These are phyloP conservation scores for Pseudomyrmex sp. DNA, from an alignment of 1,140 invertebrate species.

Conservation along the genomic window DNA sequence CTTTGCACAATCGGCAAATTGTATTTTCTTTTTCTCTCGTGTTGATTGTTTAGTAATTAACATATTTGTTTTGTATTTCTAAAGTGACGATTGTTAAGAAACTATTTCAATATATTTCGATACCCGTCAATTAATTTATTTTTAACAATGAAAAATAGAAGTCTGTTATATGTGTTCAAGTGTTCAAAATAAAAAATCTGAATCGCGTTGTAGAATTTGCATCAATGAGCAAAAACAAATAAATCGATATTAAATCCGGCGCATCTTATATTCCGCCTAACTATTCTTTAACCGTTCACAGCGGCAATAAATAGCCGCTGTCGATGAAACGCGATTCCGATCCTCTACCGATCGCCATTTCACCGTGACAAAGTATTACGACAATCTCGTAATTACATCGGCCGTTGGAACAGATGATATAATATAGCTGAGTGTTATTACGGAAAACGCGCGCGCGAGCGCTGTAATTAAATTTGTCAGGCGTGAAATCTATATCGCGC, in stretches of 20 bases:
- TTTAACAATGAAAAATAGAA: not conserved
- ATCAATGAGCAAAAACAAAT: not conserved
- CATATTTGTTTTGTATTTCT: conserved; percentile 27
- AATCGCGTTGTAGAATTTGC: not conserved
- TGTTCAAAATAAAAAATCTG: not conserved
- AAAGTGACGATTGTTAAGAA: too few relatives aligned
- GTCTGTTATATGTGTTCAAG: not conserved
- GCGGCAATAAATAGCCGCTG: conserved; percentile 17
- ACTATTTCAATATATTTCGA: too few relatives aligned
- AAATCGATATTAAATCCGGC: not conserved
- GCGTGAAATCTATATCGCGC: conserved; percentile 59
- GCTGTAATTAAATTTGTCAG: conserved; percentile 61
- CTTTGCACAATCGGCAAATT: not conserved
- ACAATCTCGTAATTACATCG: conserved; percentile 61
- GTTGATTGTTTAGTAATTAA: not conserved
- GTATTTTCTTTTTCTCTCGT: not conserved
- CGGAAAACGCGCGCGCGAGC: conserved; percentile 49
- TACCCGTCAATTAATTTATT: not conserved
- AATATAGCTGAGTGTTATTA: conserved; percentile 61
- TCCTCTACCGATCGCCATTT: conserved; percentile 26
- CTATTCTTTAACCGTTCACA: not conserved
- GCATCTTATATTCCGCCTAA: conserved; percentile 26
- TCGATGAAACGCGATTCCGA: conserved; percentile 52
- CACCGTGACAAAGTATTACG: conserved; percentile 55
- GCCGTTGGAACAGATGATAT: conserved; percentile 58